A percentile compares a stretch with the other conserved stretches of the same genome.
Evolutionary conservation across 2,888 invertebrate species (phyloP).

Genomic region (Clivina fossor): DNA sequence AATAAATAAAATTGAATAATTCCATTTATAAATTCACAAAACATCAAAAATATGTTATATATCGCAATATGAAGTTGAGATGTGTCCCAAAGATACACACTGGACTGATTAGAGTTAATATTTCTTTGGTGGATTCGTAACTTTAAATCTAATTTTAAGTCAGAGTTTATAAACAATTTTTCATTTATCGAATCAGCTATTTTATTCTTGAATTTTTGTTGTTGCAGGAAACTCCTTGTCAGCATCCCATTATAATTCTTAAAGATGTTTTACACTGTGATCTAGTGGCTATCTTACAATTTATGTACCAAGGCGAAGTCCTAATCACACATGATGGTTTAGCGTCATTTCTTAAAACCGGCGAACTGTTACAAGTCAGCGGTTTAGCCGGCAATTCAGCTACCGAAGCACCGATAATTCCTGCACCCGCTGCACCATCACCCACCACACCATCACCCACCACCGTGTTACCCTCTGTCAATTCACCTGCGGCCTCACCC

Average conservation of each 20-base stretch:
- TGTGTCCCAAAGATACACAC: too few species aligned
- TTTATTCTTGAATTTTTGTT: too few species aligned
- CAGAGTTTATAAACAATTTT: too few species aligned
- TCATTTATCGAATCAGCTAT: too few species aligned
- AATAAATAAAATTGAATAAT: too few species aligned
- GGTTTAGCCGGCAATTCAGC: conserved; percentile 56
- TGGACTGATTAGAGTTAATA: too few species aligned
- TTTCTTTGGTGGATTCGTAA: too few species aligned
- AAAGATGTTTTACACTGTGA: conserved; percentile 70
- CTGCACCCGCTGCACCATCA: too few species aligned
- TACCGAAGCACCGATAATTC: neutral
- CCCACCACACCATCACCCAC: conserved; percentile 3
- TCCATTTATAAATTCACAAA: too few species aligned
- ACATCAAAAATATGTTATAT: too few species aligned
- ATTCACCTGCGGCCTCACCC: conserved; percentile 7
- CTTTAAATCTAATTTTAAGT: too few species aligned
- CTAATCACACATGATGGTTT: conserved; percentile 68
- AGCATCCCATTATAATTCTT: conserved; percentile 71
- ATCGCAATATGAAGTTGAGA: too few species aligned
- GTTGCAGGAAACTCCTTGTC: conserved; percentile 72
- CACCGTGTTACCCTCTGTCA: neutral
- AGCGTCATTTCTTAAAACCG: conserved; percentile 67
- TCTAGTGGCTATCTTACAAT: conserved; percentile 66
- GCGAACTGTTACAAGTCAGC: conserved; percentile 67
- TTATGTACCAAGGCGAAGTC: conserved; percentile 74